Conservation (phyloP, 2,888 invertebrate genomes). For the Rhyacophila evoluta region DNA sequence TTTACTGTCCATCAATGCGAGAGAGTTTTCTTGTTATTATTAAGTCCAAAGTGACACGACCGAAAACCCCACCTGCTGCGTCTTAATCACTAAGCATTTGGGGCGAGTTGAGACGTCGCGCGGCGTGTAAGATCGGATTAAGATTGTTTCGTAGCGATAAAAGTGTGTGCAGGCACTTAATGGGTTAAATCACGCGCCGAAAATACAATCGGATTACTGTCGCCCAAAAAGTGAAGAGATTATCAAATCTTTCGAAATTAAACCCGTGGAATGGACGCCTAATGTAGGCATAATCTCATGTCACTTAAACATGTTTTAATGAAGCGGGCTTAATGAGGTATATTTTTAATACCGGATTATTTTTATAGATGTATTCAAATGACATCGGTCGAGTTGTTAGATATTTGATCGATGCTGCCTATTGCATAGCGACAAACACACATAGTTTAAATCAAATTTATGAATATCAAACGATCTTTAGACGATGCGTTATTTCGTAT, state of each 20-base stretch:
- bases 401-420: no score
- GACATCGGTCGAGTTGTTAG: no score
- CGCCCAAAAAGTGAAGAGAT: neutral
- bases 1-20: neutral
- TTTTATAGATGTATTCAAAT: neutral
- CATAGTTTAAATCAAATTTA: no score
- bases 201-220: constrained; percentile 17
- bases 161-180: neutral
- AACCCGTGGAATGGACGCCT: constrained; percentile 7
- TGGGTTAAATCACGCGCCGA: constrained; percentile 33
- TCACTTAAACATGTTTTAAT: neutral
- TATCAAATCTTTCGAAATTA: constrained; percentile 19
- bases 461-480: no score
- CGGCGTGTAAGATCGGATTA: constrained; percentile 27
- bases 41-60: constrained; percentile 4
- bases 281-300: constrained; percentile 1
- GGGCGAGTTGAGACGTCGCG: constrained; percentile 33
- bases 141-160: neutral
- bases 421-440: no score
- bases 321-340: neutral
- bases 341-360: neutral
- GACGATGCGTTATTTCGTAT: no score
- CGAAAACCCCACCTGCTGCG: constrained; percentile 7
- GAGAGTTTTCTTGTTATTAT: neutral
- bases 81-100: neutral